Percentiles rank a stretch among this genome's conserved stretches.
phyloP scores from a whole-genome alignment of 2,113 vertebrate genomes.

The Onychostruthus taczanowskii region DNA sequence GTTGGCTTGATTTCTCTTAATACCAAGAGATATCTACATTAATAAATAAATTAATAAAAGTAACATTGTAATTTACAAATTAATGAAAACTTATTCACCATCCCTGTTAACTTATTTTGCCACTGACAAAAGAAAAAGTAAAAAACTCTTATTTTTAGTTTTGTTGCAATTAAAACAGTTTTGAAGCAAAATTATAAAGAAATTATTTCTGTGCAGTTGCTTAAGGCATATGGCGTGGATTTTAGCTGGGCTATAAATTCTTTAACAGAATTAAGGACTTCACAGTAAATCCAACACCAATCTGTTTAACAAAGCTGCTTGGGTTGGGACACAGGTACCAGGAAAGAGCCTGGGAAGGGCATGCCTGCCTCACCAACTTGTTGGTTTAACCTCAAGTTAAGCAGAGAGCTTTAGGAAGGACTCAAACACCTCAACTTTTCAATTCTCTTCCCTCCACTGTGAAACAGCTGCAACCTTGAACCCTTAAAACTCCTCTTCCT shows the following conservation, averaged over 20 bases:
- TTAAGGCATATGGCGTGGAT: neutral
- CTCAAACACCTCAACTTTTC: neutral
- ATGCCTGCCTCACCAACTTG: neutral
- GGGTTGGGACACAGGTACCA: neutral
- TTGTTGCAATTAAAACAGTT: neutral
- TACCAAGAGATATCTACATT: neutral
- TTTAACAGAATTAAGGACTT: neutral
- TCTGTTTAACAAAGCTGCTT: neutral
- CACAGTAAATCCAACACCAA: neutral
- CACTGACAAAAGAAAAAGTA: neutral
- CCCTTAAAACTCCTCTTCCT: conserved; percentile 9
- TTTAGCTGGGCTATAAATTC: conserved; percentile 29
- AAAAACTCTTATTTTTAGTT: neutral
- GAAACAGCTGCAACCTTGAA: conserved; percentile 36
- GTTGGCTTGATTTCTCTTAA: neutral
- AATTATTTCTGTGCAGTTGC: neutral
- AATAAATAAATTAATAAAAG: neutral
- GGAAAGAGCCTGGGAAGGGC: neutral
- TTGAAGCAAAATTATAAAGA: neutral
- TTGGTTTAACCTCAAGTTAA: neutral
- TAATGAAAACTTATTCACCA: neutral
- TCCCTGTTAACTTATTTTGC: neutral
- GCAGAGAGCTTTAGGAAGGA: neutral
- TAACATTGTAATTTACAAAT: neutral
- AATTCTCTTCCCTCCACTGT: neutral